Conservation (phyloP, 1,140 invertebrate species). For the Calycopis cecrops region DNA sequence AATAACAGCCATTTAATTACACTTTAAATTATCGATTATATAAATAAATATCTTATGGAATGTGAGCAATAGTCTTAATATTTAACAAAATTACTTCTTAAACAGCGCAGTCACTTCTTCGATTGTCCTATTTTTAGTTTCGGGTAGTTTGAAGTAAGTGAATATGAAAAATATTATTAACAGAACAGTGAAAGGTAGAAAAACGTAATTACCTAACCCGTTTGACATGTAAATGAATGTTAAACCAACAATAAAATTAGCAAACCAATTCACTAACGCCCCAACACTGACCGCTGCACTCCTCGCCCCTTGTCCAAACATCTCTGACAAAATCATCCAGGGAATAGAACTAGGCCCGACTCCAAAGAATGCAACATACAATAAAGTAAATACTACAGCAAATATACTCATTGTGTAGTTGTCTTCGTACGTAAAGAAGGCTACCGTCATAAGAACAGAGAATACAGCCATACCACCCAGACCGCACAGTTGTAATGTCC, state of each 20-base stretch:
- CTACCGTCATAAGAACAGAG: constrained; percentile 93
- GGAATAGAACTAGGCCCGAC: constrained; percentile 96
- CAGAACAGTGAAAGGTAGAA: constrained; percentile 95
- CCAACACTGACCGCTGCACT: constrained; percentile 96
- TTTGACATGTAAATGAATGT: constrained; percentile 89
- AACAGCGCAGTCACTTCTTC: constrained; percentile 96
- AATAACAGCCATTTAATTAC: constrained; percentile 52
- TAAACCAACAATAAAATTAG: constrained; percentile 95
- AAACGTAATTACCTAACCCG: constrained; percentile 92
- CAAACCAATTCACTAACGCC: constrained; percentile 95
- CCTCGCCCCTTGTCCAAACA: constrained; percentile 94
- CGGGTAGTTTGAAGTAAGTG: constrained; percentile 97
- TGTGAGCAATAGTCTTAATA: constrained; percentile 32
- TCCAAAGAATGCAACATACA: constrained; percentile 95
- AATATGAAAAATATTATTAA: constrained; percentile 96
- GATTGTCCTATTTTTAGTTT: constrained; percentile 98
- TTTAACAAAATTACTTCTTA: constrained; percentile 45
- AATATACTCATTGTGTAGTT: constrained; percentile 76
- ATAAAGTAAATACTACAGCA: constrained; percentile 91
- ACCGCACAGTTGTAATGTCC: constrained; percentile 91
- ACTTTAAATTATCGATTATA: constrained; percentile 26
- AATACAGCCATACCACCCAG: constrained; percentile 94
- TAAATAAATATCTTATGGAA: constrained; percentile 51
- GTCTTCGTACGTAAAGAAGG: constrained; percentile 76
- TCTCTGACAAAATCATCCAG: constrained; percentile 97